Evolutionary conservation across 2,888 invertebrate genomes (phyloP), one percentile per base, ranked within the genome.

Genomic region (Heterodera filipjevi): DNA sequence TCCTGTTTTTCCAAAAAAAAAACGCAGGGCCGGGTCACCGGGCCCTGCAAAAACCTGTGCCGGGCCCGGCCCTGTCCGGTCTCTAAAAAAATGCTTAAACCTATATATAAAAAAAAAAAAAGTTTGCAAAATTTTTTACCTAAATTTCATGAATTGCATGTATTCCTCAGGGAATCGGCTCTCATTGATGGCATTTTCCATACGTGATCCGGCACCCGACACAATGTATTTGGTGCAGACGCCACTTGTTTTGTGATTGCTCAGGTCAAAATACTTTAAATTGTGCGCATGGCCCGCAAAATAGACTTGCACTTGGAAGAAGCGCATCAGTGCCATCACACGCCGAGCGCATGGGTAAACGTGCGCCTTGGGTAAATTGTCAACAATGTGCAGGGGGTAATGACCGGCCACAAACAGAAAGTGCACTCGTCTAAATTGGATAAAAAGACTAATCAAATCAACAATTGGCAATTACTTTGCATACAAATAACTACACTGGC

Each of bases 271-370:
- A 59, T 59, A n/a, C 59, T 59, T 27, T 6, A 59, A 12, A 12
- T 27, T 59, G 27, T 91, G 91, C 81, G 91, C 91, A 84, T 91
- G 91, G 19, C 91, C 59, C n/a, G 59, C 59, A 59, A 59, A 59
- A 59, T 59, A 59, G 27, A 27, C 59, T 27, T 59, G 59, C 59
- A 59, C 59, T 59, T 59, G 59, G 12, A 27, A 59, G 27, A 22
- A 27, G 3, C 59, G 59, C 59, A 59, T 59, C 10, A 59, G 59
- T 22, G 59, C 59, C 27, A 22, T n/a, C 59, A 59, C 27, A 22
- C 59, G 59, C n/a, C 10, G 10, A 8, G 59, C 59, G 27, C 59
- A 59, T n/a, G 59, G 59, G 12, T 59, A 59, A 49, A 19, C 3
- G 49, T 16, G 49, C 0, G 19, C 14, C 8, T 27, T 27, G 10